Percentiles rank a stretch among this genome's conserved stretches.
Evolutionary conservation across 2,113 vertebrate species (phyloP).

Genomic region (Gallinago jamesoni): DNA sequence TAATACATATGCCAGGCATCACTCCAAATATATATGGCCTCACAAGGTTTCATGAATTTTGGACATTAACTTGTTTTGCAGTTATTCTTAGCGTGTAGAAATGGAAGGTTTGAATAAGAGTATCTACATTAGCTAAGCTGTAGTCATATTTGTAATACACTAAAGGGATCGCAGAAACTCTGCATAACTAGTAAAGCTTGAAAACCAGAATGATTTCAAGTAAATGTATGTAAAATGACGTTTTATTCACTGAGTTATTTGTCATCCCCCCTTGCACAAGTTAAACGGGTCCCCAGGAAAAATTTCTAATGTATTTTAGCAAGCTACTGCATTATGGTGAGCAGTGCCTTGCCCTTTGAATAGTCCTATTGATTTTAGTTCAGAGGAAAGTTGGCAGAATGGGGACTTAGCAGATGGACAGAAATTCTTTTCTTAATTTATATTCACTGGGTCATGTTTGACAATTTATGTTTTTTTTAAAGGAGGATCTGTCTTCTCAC

Average conservation of each 20-base stretch:
- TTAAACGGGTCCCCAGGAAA: background rate
- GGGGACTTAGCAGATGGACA: background rate
- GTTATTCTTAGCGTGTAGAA: background rate
- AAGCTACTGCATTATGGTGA: constrained; percentile 19
- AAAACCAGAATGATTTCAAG: background rate
- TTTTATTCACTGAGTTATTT: background rate
- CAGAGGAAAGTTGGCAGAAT: constrained; percentile 20
- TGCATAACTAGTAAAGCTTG: background rate
- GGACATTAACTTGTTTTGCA: constrained; percentile 1
- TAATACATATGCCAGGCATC: background rate
- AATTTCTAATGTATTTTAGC: constrained; percentile 1
- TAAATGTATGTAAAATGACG: background rate
- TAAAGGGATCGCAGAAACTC: background rate
- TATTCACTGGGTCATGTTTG: background rate
- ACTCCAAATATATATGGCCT: background rate
- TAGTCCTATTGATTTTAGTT: constrained; percentile 56
- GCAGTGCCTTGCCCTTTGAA: constrained; percentile 24
- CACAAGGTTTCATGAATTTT: background rate
- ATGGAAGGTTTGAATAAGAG: background rate
- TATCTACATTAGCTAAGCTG: background rate
- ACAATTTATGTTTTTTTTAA: background rate
- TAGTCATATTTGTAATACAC: background rate
- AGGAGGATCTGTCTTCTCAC: background rate
- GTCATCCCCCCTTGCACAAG: background rate
- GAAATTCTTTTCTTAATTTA: constrained; percentile 4